Evolutionary conservation across 2,888 invertebrate species (phyloP).

Genomic region (Eristalis intricaria): DNA sequence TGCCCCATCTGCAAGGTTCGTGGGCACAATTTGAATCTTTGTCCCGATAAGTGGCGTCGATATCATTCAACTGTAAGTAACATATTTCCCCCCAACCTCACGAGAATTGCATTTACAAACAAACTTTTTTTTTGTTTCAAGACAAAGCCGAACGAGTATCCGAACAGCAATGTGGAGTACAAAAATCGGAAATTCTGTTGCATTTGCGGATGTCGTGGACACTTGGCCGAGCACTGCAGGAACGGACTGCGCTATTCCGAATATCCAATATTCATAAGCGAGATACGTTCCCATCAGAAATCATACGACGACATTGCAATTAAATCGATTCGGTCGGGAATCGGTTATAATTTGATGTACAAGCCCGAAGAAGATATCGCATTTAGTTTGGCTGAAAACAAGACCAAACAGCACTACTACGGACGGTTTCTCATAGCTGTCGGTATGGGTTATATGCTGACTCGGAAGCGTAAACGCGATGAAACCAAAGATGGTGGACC

Average conservation of each 20-base stretch:
- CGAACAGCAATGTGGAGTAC: conserved; percentile 75
- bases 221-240: conserved; percentile 80
- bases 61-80: conserved; percentile 87
- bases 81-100: background rate
- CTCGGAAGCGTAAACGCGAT: conserved; percentile 63
- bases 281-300: conserved; percentile 79
- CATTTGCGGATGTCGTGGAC: conserved; percentile 83
- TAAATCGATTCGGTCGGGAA: conserved; percentile 62
- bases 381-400: conserved; percentile 75
- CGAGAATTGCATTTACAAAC: background rate
- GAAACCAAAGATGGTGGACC: background rate
- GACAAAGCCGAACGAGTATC: conserved; percentile 81
- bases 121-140: conserved; percentile 76
- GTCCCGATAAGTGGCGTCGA: conserved; percentile 89
- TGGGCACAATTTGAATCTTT: conserved; percentile 85
- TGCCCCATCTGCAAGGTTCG: conserved; percentile 85
- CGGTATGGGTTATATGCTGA: conserved; percentile 74
- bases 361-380: conserved; percentile 73
- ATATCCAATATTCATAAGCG: conserved; percentile 74
- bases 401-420: conserved; percentile 75
- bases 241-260: conserved; percentile 76
- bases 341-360: conserved; percentile 75
- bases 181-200: conserved; percentile 82
- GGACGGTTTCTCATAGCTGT: conserved; percentile 77
- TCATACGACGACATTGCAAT: conserved; percentile 76